Evolutionary conservation across 2,797 vertebrate species (phyloP).

Genomic region (Siniperca undulata): DNA sequence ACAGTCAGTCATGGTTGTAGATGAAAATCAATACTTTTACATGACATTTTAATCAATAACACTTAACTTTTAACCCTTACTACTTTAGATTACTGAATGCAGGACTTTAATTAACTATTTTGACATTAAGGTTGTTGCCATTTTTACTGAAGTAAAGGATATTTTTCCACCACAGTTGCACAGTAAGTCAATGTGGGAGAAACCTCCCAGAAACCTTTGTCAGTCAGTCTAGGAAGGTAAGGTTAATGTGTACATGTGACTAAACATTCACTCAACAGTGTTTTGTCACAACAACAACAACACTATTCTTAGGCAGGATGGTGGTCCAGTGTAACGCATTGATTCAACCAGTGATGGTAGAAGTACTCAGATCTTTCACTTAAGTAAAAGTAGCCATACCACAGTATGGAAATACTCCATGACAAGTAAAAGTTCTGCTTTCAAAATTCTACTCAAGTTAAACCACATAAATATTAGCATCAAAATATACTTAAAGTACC

Average conservation of each 20-base stretch:
- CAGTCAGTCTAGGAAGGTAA: neutral
- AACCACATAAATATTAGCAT: neutral
- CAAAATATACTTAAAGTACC: neutral
- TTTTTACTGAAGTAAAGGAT: neutral
- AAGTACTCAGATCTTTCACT: neutral
- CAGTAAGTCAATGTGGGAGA: neutral
- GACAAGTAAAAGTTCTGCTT: no score
- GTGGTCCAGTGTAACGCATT: no score
- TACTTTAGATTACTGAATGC: neutral
- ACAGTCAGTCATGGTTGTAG: neutral
- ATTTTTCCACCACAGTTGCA: neutral
- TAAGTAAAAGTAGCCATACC: neutral
- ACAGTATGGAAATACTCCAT: neutral
- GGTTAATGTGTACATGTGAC: neutral
- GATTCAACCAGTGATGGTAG: neutral
- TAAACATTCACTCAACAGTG: neutral
- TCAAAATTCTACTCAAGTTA: no score
- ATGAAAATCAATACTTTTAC: neutral
- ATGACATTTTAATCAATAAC: neutral
- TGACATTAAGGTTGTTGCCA: neutral
- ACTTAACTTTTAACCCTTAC: no score
- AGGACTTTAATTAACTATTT: neutral
- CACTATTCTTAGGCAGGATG: neutral
- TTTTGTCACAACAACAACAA: neutral
- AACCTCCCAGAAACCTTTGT: neutral